Conservation (phyloP, 2,888 invertebrate genomes). For the Macropis europaea region DNA sequence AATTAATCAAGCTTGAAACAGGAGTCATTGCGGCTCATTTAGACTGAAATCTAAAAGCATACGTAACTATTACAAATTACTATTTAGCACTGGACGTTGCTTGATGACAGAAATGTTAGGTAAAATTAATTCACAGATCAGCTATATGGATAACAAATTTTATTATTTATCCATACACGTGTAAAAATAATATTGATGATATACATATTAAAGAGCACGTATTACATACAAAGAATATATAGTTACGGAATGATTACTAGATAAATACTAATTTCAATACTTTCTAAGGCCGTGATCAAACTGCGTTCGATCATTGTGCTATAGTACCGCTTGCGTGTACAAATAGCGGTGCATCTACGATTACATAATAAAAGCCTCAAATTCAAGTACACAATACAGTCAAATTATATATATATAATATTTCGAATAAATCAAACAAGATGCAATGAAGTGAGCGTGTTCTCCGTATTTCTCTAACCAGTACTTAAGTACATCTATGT, state of each 20-base stretch:
- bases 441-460: slow-evolving; percentile 15
- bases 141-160: slow-evolving; percentile 58
- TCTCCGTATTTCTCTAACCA: slow-evolving; percentile 15
- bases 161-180: slow-evolving; percentile 61
- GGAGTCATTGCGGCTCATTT: not conserved
- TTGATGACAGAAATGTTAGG: not conserved
- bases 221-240: slow-evolving; percentile 57
- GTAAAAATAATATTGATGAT: slow-evolving; percentile 64
- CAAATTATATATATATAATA: slow-evolving; percentile 29
- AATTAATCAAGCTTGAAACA: not conserved
- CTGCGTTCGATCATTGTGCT: slow-evolving; percentile 32
- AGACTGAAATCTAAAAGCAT: not conserved
- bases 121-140: slow-evolving; percentile 5
- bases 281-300: slow-evolving; percentile 58
- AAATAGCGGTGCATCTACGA: slow-evolving; percentile 17
- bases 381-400: slow-evolving; percentile 28
- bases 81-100: not conserved
- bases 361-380: slow-evolving; percentile 36
- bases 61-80: not conserved
- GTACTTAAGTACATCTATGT: slow-evolving; percentile 33
- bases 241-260: slow-evolving; percentile 47
- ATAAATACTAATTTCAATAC: slow-evolving; percentile 53
- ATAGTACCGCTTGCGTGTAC: slow-evolving; percentile 24
- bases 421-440: slow-evolving; percentile 29
- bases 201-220: slow-evolving; percentile 57